Conservation (phyloP, 2,888 invertebrate genomes). For the Galerucella calmariensis region DNA sequence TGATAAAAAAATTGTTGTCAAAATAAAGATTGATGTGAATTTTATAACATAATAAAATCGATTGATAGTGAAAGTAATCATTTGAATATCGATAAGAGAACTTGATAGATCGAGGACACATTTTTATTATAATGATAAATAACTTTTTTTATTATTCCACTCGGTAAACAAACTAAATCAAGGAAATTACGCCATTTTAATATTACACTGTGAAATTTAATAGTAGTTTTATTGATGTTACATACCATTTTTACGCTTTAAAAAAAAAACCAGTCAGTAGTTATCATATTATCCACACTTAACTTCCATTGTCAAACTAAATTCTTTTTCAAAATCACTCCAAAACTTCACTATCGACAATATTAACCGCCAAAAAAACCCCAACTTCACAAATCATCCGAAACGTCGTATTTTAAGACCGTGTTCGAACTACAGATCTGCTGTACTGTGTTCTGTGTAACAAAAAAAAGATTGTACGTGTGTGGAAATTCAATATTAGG, state of each 20-base stretch:
- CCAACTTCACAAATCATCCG: background rate
- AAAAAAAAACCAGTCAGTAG: too few relatives aligned
- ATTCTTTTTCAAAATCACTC: too few relatives aligned
- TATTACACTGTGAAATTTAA: too few relatives aligned
- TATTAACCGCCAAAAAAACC: too few relatives aligned
- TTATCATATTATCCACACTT: too few relatives aligned
- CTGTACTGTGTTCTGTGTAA: background rate
- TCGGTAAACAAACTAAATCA: too few relatives aligned
- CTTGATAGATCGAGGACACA: background rate
- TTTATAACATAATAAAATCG: background rate
- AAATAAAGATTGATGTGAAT: too few relatives aligned
- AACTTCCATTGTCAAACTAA: too few relatives aligned
- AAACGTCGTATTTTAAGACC: background rate
- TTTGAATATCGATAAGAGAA: background rate
- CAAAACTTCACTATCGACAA: background rate
- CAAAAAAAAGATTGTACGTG: background rate
- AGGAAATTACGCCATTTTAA: too few relatives aligned
- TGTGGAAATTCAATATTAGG: conserved; percentile 1
- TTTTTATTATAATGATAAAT: background rate
- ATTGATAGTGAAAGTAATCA: conserved; percentile 1
- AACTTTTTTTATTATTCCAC: too few relatives aligned
- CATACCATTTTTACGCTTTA: too few relatives aligned
- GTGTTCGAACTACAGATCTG: background rate
- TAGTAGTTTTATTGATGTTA: too few relatives aligned
- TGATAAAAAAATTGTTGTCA: background rate